Percentiles rank a stretch among this genome's conserved stretches.
Conservation (phyloP, 2,797 vertebrate genomes). For the Picus viridis region DNA sequence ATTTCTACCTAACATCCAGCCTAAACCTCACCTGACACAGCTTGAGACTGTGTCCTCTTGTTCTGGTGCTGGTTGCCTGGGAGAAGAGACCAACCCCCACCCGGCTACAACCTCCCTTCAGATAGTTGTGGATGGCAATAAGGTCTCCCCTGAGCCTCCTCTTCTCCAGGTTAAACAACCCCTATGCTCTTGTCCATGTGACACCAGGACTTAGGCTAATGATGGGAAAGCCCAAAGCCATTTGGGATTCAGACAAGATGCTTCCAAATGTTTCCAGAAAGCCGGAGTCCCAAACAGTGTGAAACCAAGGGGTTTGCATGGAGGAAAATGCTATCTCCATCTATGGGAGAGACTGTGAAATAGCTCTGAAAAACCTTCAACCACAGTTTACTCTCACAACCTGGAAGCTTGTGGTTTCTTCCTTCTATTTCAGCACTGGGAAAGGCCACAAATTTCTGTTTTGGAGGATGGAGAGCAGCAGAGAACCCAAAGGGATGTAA, state of each 20-base stretch:
- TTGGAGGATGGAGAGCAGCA: neutral
- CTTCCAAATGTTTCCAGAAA: neutral
- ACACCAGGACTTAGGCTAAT: neutral
- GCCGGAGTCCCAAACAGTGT: neutral
- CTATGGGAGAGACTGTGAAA: slow-evolving; percentile 37
- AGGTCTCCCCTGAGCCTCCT: too few relatives aligned
- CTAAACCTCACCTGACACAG: too few relatives aligned
- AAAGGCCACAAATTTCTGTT: neutral
- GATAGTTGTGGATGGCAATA: too few relatives aligned
- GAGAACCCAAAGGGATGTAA: neutral
- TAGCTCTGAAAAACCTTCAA: neutral
- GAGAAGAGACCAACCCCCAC: too few relatives aligned
- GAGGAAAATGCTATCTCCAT: slow-evolving; percentile 19
- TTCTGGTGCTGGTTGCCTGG: too few relatives aligned
- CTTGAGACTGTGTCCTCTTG: too few relatives aligned
- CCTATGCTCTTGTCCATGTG: neutral
- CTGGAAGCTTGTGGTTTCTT: neutral
- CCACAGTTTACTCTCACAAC: neutral
- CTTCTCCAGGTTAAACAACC: too few relatives aligned
- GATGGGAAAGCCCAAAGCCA: neutral
- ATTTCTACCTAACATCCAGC: too few relatives aligned
- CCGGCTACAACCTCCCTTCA: too few relatives aligned
- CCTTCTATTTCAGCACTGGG: neutral
- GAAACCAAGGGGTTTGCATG: neutral
- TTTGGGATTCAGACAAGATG: neutral